Conservation (phyloP, 30 jellyfish, hydroid and myxozoan genomes). For the Cassiopea xamachana region DNA sequence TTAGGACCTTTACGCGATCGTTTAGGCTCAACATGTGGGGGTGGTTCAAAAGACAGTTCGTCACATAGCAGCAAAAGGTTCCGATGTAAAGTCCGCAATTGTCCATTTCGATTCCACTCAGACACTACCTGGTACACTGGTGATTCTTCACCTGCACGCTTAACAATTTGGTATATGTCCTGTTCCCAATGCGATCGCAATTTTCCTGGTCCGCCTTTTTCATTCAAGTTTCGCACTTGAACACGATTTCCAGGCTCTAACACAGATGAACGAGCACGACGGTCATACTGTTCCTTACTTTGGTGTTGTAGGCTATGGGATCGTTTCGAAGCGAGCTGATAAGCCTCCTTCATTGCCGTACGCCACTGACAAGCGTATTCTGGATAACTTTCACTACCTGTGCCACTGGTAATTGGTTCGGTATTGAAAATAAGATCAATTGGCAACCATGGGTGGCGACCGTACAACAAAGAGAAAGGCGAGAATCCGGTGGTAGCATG, state of each 20-base stretch:
- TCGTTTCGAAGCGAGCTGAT: conserved; percentile 25
- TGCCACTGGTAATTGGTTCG: background rate
- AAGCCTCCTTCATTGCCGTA: conserved; percentile 44
- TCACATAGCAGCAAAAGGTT: conserved; percentile 44
- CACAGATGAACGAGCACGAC: background rate
- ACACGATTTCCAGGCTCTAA: conserved; percentile 23
- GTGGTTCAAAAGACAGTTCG: conserved; percentile 16
- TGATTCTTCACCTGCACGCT: conserved; percentile 22
- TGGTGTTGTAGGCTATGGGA: background rate
- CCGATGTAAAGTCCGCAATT: conserved; percentile 37
- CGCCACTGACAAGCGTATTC: conserved; percentile 31
- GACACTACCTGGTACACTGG: conserved; percentile 43
- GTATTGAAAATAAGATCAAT: conserved; percentile 35
- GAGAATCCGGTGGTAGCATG: conserved; percentile 20
- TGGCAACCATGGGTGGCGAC: conserved; percentile 45
- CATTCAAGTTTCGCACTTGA: background rate
- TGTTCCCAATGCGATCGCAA: conserved; percentile 36
- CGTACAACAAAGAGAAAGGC: conserved; percentile 19
- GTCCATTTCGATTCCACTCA: conserved; percentile 22
- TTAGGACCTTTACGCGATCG: background rate
- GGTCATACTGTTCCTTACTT: conserved; percentile 13
- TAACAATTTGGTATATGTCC: conserved; percentile 3
- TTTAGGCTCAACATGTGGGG: background rate
- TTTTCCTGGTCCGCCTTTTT: conserved; percentile 45
- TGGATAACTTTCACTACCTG: background rate